These are phyloP conservation scores for Anthophora plumipes DNA, from an alignment of 2,888 invertebrate species.

Conservation along the genomic window DNA sequence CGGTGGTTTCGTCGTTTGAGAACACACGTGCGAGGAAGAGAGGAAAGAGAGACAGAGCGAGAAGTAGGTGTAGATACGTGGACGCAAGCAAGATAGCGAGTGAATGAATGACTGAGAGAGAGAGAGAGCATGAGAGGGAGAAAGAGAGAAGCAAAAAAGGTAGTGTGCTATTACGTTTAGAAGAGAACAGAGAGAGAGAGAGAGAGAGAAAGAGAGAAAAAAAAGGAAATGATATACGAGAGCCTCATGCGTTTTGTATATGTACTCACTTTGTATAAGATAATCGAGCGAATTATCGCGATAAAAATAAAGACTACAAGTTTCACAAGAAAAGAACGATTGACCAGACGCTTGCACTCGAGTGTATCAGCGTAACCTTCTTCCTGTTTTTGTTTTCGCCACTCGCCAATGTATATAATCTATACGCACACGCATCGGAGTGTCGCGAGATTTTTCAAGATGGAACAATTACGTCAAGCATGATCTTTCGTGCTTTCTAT, in stretches of 20 bases:
- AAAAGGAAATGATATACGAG: conserved; percentile 44
- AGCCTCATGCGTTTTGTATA: conserved; percentile 70
- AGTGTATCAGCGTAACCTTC: conserved; percentile 64
- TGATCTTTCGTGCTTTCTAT: no score
- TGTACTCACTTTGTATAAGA: conserved; percentile 73
- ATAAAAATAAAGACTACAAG: conserved; percentile 66
- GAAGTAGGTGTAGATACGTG: conserved; percentile 58
- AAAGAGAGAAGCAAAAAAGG: conserved; percentile 12
- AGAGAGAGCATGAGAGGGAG: conserved; percentile 9
- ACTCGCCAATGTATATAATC: background rate
- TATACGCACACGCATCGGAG: no score
- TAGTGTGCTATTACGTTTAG: conserved; percentile 29
- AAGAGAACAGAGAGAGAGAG: conserved; percentile 7
- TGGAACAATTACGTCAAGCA: no score
- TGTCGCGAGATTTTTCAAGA: conserved; percentile 33
- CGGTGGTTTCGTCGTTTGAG: conserved; percentile 62
- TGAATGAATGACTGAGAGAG: conserved; percentile 33
- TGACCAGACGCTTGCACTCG: conserved; percentile 44
- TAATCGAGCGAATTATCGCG: conserved; percentile 65
- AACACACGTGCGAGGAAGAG: conserved; percentile 43
- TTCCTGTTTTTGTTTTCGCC: conserved; percentile 65
- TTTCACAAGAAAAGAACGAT: conserved; percentile 59
- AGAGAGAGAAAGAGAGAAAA: conserved; percentile 11
- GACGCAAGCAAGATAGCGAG: conserved; percentile 33
- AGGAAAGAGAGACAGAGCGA: conserved; percentile 21